Evolutionary conservation across 2,797 vertebrate genomes (phyloP), one percentile per base, ranked within the genome.

Genomic region (Cetoscarus ocellatus): DNA sequence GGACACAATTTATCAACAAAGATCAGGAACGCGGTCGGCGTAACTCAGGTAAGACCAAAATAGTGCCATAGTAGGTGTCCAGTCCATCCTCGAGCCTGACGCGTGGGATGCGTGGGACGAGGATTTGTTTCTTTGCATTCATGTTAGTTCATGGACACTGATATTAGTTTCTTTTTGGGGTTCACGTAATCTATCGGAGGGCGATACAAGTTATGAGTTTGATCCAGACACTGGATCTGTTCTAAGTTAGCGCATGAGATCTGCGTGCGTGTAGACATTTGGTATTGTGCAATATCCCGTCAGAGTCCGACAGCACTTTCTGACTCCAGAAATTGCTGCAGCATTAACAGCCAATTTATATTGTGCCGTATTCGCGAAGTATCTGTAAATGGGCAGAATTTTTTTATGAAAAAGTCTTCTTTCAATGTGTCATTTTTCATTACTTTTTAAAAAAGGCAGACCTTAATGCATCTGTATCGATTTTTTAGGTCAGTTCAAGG

Each of bases 21-120:
- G 91, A 91, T 67, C 80, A 65, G 17, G 52, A 61, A 38, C 61
- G 63, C 6, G 48, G 61, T 3, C 79, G 75, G 12, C 93, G 86
- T 66, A 74, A 77, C 67, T 51, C 93, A 90, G 96, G 96, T 98
- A 93, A 83, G 92, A 17, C 1, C 12, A n/a, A n/a, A 27, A 27
- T 27, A 27, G 40, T 11, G 18, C 27, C 15, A 7, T 5, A 39
- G 27, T 40, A 9, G 11, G 6, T 70, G 12, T 40, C 10, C 18
- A 0, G 62, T 62, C 19, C 9, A 18, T n/a, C 10, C 1, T 53
- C 1, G 2, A 7, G 1, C 9, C 0, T 34, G 62, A 4, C 18
- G 68, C 63, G 47, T 45, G 8, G 38, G 42, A 12, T 10, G 38
- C 15, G 36, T 51, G 55, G 14, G 49, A 42, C n/a, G 34, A 44